Conservation (phyloP, 23 tunicate species). For the Halocynthia roretzi region DNA sequence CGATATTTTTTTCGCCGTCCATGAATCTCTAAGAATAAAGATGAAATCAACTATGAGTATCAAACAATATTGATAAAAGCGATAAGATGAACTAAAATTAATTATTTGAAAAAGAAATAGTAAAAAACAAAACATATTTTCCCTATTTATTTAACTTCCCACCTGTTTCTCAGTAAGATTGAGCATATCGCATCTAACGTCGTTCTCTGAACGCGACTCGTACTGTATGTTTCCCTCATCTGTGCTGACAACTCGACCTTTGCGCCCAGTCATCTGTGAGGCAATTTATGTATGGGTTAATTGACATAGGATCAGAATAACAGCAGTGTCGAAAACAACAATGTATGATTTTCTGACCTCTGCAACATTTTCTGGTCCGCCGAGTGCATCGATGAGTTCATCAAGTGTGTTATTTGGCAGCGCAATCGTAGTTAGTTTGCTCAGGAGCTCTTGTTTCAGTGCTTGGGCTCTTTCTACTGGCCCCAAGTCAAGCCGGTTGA, state of each 20-base stretch:
- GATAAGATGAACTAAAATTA: neutral
- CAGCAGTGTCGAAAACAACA: neutral
- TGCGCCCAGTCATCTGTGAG: conserved; percentile 85
- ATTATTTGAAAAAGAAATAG: neutral
- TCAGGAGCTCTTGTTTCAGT: conserved; percentile 64
- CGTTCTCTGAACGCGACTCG: conserved; percentile 55
- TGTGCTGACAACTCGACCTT: conserved; percentile 64
- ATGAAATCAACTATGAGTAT: neutral
- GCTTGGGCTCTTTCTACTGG: conserved; percentile 72
- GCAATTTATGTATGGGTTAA: too few species aligned
- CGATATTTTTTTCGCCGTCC: conserved; percentile 93
- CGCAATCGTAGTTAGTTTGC: conserved; percentile 30
- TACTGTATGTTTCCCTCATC: conserved; percentile 70
- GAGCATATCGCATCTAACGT: conserved; percentile 53
- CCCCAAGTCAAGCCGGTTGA: conserved; percentile 41
- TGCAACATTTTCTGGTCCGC: conserved; percentile 85
- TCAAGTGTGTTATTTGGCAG: conserved; percentile 84
- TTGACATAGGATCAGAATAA: neutral
- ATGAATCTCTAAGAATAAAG: conserved; percentile 50
- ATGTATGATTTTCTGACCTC: conserved; percentile 38
- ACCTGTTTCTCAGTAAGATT: conserved; percentile 87
- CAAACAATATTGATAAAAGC: neutral
- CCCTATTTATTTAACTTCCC: neutral
- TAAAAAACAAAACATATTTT: neutral
- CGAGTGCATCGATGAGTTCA: conserved; percentile 81